Evolutionary conservation across 2,113 vertebrate genomes (phyloP), one percentile per base, ranked within the genome.

Genomic region (Calypte anna): DNA sequence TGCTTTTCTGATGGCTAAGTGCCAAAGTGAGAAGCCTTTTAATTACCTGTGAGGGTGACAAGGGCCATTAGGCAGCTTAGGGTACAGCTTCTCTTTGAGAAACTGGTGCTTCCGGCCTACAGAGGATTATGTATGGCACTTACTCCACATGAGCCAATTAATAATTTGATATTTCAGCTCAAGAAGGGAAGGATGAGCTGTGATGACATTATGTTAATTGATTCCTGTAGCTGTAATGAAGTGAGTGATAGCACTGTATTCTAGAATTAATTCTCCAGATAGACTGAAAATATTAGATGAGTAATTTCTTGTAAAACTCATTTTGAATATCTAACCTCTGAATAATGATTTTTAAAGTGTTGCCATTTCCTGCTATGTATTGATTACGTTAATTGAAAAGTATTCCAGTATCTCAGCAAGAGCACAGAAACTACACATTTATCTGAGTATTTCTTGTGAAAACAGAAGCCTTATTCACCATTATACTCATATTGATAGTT

Each of bases 321-420:
- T 95, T 91, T 90, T 82, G 36, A 70, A 74, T 80, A 67, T 81
- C 59, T 67, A 91, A 51, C 31, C 12, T 82, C 70, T 70, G 59
- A 86, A 80, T 92, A 96, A 93, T 76, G 33, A 89, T 91, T 95
- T 94, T 84, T 87, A 54, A 83, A 75, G 33, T 70, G 68, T 70
- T 90, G 36, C 54, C 57, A 53, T 95, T 96, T 94, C 70, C 87
- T 94, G 79, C 40, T 57, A 73, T 36, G 3, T 86, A 94, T 93
- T 89, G 94, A 95, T 94, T 93, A 67, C 20, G 43, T 91, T 95
- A 96, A 94, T 94, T 93, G 77, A 77, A 90, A 82, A 88, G 51
- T 62, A 51, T 8, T 86, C 21, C 87, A 83, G 20, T 73, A 63
- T 73, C 75, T 82, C 79, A 77, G 33, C 40, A 90, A 90, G 38